These are phyloP conservation scores for Cerceris rybyensis DNA, from an alignment of 2,888 invertebrate genomes.

Conservation along the genomic window DNA sequence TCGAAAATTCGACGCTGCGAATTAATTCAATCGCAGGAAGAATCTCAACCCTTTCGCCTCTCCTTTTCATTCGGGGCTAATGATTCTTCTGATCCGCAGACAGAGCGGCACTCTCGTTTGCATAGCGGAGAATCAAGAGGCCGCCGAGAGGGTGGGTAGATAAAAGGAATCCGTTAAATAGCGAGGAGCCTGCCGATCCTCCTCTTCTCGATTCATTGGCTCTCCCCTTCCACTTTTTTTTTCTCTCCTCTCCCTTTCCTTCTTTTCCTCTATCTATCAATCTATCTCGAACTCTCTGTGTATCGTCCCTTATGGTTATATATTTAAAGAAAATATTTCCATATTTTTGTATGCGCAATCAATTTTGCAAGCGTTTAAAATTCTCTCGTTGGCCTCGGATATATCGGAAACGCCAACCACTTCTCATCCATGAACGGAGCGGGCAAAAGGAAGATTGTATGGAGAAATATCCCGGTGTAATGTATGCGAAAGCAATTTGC, in stretches of 20 bases:
- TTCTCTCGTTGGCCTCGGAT: neutral
- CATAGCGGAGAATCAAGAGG: constrained; percentile 13
- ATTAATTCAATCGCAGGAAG: constrained; percentile 5
- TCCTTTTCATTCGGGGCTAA: constrained; percentile 3
- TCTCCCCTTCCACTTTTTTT: neutral
- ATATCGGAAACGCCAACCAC: neutral
- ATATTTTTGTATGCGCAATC: constrained; percentile 14
- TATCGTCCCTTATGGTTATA: too few relatives aligned
- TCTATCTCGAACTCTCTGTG: neutral
- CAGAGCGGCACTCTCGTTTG: constrained; percentile 8
- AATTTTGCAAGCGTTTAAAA: constrained; percentile 13
- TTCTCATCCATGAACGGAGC: neutral
- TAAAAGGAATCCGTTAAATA: constrained; percentile 16
- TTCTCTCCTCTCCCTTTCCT: neutral
- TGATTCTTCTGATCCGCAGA: constrained; percentile 12
- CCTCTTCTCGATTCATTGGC: constrained; percentile 15
- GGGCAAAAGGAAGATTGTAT: neutral
- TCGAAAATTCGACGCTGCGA: neutral
- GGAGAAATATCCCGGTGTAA: constrained; percentile 4
- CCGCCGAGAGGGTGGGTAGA: neutral
- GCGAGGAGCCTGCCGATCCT: constrained; percentile 7
- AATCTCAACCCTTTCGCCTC: constrained; percentile 10
- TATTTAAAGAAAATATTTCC: constrained; percentile 1
- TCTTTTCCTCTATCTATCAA: neutral
- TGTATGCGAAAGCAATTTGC: constrained; percentile 13